Evolutionary conservation across 2,888 invertebrate species (phyloP), one percentile per base, ranked within the genome.

Genomic region (Ennomos erosarius): DNA sequence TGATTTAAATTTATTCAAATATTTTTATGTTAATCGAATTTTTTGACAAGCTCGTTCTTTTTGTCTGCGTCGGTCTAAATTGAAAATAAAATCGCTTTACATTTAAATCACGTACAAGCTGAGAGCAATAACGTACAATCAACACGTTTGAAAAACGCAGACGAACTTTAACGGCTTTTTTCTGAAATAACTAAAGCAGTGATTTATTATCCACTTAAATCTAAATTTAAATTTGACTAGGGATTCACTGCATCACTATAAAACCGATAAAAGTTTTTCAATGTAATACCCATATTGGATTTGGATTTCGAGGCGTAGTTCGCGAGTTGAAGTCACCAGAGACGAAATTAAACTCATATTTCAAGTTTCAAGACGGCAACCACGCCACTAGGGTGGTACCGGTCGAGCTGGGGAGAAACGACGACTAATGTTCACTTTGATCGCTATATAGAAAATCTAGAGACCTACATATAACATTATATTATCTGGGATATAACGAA

Each of bases 311-410:
- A 56, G 66, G 62, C 68, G 68, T 68, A 67, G 66, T 70, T 62
- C 66, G 67, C 60, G 66, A 74, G 68, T 74, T 74, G 69, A 60
- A 68, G 68, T 69, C 73, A 71, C 75, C 65, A 68, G 78, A 74
- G 78, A 75, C 74, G 62, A 74, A 76, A 79, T 79, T 74, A 78
- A 76, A 76, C 64, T 75, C 72, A 73, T 75, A 79, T 77, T 78
- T 77, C 69, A 53, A 75, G 42, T 43, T 66, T 48, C 61, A 64
- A 70, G 69, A 65, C 62, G 70, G 64, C 62, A 56, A 60, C 37
- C 52, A 44, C 38, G 51, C 54, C 26, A 6, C 26, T 26, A 26
- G 26, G 26, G 64, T 53, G 64, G 48, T 54, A 9, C 34, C 36
- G 55, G 12, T 10, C 26, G 36, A 44, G 54, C 51, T 33, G 40